Conservation (phyloP, 2,797 vertebrate genomes). For the Sus cebifrons region DNA sequence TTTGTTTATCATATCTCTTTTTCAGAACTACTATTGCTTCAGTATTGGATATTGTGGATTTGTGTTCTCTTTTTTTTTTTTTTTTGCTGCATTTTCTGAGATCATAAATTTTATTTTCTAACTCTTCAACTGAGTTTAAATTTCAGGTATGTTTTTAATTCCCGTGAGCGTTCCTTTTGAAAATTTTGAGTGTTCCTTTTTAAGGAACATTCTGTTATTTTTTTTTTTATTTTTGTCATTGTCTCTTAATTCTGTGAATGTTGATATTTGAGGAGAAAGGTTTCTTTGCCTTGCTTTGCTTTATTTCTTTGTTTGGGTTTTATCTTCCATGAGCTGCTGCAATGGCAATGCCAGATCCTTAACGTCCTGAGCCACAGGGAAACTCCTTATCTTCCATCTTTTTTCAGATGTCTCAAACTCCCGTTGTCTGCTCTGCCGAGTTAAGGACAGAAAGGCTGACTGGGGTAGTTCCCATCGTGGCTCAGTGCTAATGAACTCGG, state of each 20-base stretch:
- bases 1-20: neutral
- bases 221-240: neutral
- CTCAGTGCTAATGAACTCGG: too few species aligned
- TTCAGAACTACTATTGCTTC: neutral
- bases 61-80: neutral
- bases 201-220: neutral
- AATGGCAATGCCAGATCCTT: too few species aligned
- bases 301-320: neutral
- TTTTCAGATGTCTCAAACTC: neutral
- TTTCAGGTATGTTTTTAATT: conserved; percentile 3
- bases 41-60: neutral
- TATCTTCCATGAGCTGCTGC: neutral
- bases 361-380: too few species aligned
- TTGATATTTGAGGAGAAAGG: neutral
- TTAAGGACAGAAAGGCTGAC: neutral
- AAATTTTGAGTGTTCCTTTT: neutral
- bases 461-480: neutral
- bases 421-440: neutral
- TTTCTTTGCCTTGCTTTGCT: neutral
- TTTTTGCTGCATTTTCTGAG: neutral
- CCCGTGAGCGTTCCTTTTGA: neutral
- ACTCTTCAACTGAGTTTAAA: conserved; percentile 3
- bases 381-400: neutral
- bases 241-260: conserved; percentile 6
- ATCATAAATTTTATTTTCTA: neutral